Conservation (phyloP, 2,797 vertebrate genomes). For the Borostomias antarcticus region DNA sequence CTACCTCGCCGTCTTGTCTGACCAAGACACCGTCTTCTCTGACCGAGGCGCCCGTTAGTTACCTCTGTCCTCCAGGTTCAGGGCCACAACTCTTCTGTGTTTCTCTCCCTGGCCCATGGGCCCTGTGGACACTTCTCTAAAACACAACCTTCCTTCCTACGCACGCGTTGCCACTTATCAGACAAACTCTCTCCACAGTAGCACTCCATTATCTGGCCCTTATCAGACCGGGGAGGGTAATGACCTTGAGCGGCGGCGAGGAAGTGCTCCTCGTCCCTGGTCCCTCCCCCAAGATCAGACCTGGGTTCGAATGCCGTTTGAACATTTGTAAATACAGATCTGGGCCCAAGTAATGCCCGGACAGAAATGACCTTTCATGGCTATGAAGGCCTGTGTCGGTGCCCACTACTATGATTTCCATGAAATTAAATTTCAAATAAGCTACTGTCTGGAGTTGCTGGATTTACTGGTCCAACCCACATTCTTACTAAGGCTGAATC, state of each 20-base stretch:
- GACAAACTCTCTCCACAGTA: slow-evolving; percentile 52
- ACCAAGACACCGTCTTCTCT: no score
- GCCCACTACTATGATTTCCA: no score
- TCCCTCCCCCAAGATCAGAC: not conserved
- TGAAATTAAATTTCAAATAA: no score
- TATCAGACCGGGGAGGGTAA: slow-evolving; percentile 59
- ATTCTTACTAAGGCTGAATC: no score
- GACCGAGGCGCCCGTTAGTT: no score
- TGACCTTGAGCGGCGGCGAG: slow-evolving; percentile 49
- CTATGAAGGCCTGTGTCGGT: not conserved
- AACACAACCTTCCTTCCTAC: not conserved
- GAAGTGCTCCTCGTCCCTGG: slow-evolving; percentile 20
- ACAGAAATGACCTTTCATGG: slow-evolving; percentile 3
- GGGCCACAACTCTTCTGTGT: not conserved
- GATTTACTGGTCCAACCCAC: no score
- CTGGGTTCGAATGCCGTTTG: not conserved
- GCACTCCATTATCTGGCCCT: slow-evolving; percentile 57
- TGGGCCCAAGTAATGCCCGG: not conserved
- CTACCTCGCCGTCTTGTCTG: no score
- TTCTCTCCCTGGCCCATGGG: not conserved
- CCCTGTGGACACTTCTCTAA: not conserved
- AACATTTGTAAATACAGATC: not conserved
- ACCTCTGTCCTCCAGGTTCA: not conserved
- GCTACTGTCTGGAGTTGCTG: no score
- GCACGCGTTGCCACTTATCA: slow-evolving; percentile 57